A percentile compares a stretch with the other conserved stretches of the same genome.
Conservation (phyloP, 2,888 invertebrate species). For the Teinopalpus imperialis region DNA sequence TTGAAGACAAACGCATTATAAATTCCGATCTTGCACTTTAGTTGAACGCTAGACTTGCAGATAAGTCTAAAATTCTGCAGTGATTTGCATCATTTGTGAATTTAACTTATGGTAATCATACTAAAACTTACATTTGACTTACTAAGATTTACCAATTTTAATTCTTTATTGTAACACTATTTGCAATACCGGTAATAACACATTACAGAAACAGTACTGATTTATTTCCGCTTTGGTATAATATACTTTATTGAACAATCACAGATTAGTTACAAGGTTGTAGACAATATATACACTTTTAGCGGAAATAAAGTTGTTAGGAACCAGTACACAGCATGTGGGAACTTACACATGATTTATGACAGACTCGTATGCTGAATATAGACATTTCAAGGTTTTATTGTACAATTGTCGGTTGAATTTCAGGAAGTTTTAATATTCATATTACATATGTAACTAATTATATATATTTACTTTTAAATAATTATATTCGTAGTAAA, state of each 20-base stretch:
- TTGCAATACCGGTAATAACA: not conserved
- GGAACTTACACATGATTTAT: conserved; percentile 36
- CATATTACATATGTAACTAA: too few species aligned
- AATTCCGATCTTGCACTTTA: conserved; percentile 69
- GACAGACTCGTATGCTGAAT: conserved; percentile 20
- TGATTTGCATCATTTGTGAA: conserved; percentile 68
- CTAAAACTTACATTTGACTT: conserved; percentile 56
- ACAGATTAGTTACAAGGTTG: conserved; percentile 35
- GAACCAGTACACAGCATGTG: conserved; percentile 32
- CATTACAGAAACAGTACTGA: conserved; percentile 4
- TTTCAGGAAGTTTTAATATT: not conserved
- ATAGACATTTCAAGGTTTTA: conserved; percentile 2
- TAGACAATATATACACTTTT: conserved; percentile 32
- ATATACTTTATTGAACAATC: conserved; percentile 20
- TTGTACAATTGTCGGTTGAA: not conserved
- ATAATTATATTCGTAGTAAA: too few species aligned
- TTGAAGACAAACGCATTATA: conserved; percentile 57
- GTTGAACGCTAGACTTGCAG: conserved; percentile 57
- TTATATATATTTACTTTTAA: too few species aligned
- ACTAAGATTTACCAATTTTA: not conserved
- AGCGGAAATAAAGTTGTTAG: conserved; percentile 40
- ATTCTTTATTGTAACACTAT: too few species aligned
- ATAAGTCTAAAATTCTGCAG: conserved; percentile 59
- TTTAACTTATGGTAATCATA: conserved; percentile 67
- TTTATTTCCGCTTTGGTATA: conserved; percentile 3